Evolutionary conservation across 2,113 vertebrate genomes (phyloP).

Genomic region (Macrotis lagotis): DNA sequence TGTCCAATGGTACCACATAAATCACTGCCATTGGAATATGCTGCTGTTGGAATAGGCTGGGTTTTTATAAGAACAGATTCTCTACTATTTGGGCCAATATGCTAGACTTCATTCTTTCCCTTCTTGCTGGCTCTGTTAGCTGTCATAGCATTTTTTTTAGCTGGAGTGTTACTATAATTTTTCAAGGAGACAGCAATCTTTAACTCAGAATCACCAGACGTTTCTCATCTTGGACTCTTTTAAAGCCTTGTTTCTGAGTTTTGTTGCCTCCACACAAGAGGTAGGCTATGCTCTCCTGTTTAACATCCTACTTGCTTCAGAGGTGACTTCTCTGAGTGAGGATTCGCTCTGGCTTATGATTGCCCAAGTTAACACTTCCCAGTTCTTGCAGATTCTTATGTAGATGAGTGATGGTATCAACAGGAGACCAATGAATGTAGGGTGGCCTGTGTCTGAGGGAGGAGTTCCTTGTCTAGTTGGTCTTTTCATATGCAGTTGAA

Average conservation of each 20-base stretch:
- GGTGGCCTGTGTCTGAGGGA: background rate
- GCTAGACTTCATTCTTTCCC: background rate
- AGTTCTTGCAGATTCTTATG: background rate
- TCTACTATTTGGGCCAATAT: background rate
- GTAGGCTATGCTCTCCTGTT: background rate
- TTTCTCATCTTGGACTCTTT: background rate
- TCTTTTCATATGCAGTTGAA: background rate
- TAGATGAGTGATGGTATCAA: background rate
- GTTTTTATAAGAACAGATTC: background rate
- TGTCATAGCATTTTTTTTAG: background rate
- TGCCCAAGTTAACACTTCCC: background rate
- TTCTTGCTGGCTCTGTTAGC: background rate
- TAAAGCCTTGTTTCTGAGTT: background rate
- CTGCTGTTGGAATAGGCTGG: no score
- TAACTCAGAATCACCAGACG: background rate
- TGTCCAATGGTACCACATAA: background rate
- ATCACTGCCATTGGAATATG: no score
- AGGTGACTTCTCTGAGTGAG: background rate
- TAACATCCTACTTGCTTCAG: background rate
- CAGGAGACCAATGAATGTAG: background rate
- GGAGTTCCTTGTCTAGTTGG: background rate
- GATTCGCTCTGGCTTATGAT: background rate
- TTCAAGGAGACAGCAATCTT: background rate
- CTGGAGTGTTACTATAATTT: background rate
- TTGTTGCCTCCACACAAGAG: background rate